A percentile compares a stretch with the other conserved stretches of the same genome.
Conservation (phyloP, 1,140 invertebrate species). For the Drosophila triauraria region DNA sequence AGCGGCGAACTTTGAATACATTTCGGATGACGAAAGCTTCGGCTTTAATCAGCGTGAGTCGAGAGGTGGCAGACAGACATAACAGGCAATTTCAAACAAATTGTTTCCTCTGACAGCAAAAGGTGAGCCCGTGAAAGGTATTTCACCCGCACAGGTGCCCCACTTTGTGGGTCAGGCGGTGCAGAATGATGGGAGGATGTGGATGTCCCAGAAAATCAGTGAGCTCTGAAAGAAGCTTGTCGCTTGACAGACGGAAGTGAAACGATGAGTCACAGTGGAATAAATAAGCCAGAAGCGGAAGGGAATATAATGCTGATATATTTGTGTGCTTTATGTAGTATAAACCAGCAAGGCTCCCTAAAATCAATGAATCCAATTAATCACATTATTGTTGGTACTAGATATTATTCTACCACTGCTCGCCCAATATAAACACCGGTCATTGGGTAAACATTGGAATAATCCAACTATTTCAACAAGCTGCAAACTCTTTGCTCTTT, state of each 20-base stretch:
- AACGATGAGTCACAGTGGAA: conserved; percentile 19
- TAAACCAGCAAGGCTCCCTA: too few relatives aligned
- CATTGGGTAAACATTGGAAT: conserved; percentile 22
- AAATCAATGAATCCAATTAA: not conserved
- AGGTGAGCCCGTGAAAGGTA: conserved; percentile 37
- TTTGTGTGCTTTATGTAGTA: not conserved
- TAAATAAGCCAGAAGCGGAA: not conserved
- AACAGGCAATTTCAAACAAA: conserved; percentile 54
- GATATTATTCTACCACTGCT: not conserved
- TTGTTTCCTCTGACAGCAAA: conserved; percentile 37
- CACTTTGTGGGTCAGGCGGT: conserved; percentile 11
- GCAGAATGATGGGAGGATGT: conserved; percentile 9
- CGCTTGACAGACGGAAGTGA: not conserved
- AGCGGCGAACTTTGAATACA: conserved; percentile 35
- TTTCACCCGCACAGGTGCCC: not conserved
- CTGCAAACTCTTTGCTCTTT: conserved; percentile 24
- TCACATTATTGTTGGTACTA: not conserved
- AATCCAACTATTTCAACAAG: conserved; percentile 38
- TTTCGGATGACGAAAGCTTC: conserved; percentile 59
- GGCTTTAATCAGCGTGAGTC: conserved; percentile 19
- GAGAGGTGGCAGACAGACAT: conserved; percentile 18
- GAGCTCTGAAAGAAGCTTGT: not conserved
- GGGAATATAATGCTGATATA: not conserved
- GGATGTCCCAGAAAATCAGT: not conserved
- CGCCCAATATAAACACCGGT: conserved; percentile 17